These are phyloP conservation scores for Solenopsis invicta DNA, from an alignment of 1,140 invertebrate species.

Conservation along the genomic window DNA sequence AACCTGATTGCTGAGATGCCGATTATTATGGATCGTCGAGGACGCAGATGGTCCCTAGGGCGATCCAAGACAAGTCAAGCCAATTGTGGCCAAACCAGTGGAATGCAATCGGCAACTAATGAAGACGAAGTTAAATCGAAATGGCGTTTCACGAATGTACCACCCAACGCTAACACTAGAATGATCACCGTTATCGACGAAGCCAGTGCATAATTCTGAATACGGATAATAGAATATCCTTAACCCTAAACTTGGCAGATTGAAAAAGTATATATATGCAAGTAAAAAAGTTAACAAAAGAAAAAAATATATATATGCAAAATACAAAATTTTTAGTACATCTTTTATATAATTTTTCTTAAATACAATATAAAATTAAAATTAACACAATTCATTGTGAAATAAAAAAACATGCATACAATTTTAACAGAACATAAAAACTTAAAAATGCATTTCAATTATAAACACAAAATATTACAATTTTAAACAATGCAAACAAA, in stretches of 20 bases:
- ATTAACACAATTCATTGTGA: background rate
- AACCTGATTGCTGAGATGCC: constrained; percentile 93
- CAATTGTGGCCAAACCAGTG: constrained; percentile 67
- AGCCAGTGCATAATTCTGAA: constrained; percentile 86
- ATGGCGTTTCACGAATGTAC: constrained; percentile 81
- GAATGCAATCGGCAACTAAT: constrained; percentile 55
- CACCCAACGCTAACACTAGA: constrained; percentile 86
- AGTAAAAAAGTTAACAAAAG: background rate
- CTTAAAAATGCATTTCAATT: background rate
- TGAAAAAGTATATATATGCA: background rate
- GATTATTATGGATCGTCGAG: constrained; percentile 90
- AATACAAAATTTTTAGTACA: background rate
- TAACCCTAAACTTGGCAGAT: constrained; percentile 22
- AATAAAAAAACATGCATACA: constrained; percentile 1
- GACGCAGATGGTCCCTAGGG: constrained; percentile 91
- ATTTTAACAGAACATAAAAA: constrained; percentile 7
- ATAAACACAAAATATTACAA: background rate
- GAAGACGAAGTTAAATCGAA: constrained; percentile 79
- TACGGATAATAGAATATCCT: background rate
- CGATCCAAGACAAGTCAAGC: constrained; percentile 79
- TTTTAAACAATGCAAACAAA: constrained; percentile 14
- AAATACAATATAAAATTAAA: constrained; percentile 19
- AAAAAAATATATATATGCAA: background rate
- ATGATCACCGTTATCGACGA: constrained; percentile 93
- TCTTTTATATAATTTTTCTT: constrained; percentile 39